Conservation (phyloP, 1,140 invertebrate species). For the Diplogasteroides magnus region DNA sequence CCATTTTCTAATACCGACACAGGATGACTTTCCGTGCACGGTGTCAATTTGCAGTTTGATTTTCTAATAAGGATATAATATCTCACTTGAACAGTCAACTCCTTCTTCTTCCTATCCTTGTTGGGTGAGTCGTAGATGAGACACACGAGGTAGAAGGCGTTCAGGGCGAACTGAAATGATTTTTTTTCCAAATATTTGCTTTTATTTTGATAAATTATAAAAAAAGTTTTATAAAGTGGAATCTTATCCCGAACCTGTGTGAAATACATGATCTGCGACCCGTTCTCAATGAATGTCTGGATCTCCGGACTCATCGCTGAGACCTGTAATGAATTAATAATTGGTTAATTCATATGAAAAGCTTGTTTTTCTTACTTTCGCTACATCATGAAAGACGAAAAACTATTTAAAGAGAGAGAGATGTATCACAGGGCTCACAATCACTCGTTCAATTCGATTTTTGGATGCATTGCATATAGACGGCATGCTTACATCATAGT, state of each 20-base stretch:
- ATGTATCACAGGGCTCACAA: neutral
- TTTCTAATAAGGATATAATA: too few species aligned
- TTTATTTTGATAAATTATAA: constrained; percentile 17
- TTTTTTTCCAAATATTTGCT: neutral
- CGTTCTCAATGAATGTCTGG: constrained; percentile 33
- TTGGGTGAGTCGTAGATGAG: constrained; percentile 46
- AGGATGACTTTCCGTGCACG: too few species aligned
- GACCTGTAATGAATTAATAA: too few species aligned
- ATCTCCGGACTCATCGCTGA: too few species aligned
- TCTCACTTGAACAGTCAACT: too few species aligned
- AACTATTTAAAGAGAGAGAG: constrained; percentile 23
- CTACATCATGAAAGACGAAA: neutral
- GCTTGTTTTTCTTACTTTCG: neutral
- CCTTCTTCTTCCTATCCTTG: constrained; percentile 18
- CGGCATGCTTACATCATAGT: too few species aligned
- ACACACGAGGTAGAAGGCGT: constrained; percentile 44
- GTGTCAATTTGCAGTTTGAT: too few species aligned
- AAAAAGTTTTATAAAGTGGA: constrained; percentile 6
- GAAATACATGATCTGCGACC: constrained; percentile 47
- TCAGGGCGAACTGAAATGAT: constrained; percentile 46
- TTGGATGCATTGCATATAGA: too few species aligned
- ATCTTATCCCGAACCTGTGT: constrained; percentile 34
- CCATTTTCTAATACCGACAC: too few species aligned
- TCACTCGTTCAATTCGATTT: too few species aligned
- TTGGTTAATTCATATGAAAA: neutral